Conservation (phyloP, 2,888 invertebrate species). For the Orchesellides sinensis region DNA sequence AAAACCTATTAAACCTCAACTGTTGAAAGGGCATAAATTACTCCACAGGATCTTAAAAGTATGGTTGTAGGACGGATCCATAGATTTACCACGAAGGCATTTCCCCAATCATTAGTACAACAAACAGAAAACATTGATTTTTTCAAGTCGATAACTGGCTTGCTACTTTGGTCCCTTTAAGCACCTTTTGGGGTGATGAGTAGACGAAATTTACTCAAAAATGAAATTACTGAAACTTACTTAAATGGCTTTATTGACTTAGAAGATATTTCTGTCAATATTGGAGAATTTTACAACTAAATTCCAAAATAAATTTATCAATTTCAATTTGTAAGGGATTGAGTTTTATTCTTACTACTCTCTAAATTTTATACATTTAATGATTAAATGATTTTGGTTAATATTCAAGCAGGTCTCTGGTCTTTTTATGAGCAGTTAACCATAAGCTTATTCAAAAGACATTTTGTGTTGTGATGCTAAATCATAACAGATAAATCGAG, state of each 20-base stretch:
- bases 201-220: background rate
- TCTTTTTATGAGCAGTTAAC: too few relatives aligned
- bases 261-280: too few relatives aligned
- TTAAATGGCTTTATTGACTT: too few relatives aligned
- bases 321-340: too few relatives aligned
- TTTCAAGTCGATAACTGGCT: constrained; percentile 45
- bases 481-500: background rate
- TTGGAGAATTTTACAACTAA: too few relatives aligned
- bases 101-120: constrained; percentile 34
- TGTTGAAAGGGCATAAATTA: constrained; percentile 68
- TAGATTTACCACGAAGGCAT: constrained; percentile 12
- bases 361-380: too few relatives aligned
- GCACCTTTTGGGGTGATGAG: background rate
- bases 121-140: constrained; percentile 32
- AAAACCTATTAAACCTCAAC: constrained; percentile 60
- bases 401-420: too few relatives aligned
- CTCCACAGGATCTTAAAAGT: constrained; percentile 50
- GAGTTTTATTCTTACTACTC: too few relatives aligned
- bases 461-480: background rate
- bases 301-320: too few relatives aligned
- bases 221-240: too few relatives aligned
- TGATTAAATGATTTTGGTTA: too few relatives aligned
- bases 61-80: background rate
- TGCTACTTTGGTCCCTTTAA: constrained; percentile 31
- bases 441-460: too few relatives aligned